A percentile compares a stretch with the other conserved stretches of the same genome.
phyloP scores from a whole-genome alignment of 2,113 vertebrate genomes.

The Apus apus region DNA sequence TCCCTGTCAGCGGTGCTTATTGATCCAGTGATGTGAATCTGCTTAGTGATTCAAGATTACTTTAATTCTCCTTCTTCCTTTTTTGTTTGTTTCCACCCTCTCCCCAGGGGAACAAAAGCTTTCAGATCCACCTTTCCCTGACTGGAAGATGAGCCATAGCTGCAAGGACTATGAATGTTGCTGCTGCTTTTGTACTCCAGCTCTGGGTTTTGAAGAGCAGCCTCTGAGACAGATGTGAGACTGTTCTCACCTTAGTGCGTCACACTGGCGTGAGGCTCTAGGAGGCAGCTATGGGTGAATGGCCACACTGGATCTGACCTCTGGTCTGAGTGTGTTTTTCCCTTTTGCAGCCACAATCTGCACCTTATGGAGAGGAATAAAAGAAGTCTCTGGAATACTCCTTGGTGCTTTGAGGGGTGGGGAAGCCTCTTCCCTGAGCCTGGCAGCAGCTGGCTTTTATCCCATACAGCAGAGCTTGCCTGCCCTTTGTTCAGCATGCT shows the following conservation, averaged over 20 bases:
- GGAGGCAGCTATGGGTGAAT: not conserved
- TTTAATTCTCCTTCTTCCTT: conserved; percentile 70
- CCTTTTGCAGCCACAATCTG: not conserved
- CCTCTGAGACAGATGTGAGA: not conserved
- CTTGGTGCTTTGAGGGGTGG: not conserved
- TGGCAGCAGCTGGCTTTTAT: not conserved
- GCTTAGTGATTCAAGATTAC: conserved; percentile 75
- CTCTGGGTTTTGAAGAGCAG: conserved; percentile 20
- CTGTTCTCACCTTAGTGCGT: not conserved
- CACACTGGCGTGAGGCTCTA: not conserved
- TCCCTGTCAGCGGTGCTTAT: conserved; percentile 76
- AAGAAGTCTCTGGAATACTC: not conserved
- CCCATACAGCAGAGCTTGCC: not conserved
- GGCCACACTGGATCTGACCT: not conserved
- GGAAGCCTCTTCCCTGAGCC: not conserved
- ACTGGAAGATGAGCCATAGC: conserved; percentile 30
- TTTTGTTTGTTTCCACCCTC: conserved; percentile 66
- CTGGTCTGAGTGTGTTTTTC: rapidly evolving
- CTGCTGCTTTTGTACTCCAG: conserved; percentile 35
- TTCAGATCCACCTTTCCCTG: conserved; percentile 52
- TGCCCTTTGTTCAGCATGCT: conserved; percentile 22
- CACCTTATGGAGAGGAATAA: not conserved
- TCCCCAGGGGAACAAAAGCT: conserved; percentile 59
- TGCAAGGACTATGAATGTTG: not conserved
- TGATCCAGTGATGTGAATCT: conserved; percentile 73